Evolutionary conservation across 2,113 vertebrate species (phyloP), one percentile per base, ranked within the genome.

Genomic region (Mandrillus leucophaeus): DNA sequence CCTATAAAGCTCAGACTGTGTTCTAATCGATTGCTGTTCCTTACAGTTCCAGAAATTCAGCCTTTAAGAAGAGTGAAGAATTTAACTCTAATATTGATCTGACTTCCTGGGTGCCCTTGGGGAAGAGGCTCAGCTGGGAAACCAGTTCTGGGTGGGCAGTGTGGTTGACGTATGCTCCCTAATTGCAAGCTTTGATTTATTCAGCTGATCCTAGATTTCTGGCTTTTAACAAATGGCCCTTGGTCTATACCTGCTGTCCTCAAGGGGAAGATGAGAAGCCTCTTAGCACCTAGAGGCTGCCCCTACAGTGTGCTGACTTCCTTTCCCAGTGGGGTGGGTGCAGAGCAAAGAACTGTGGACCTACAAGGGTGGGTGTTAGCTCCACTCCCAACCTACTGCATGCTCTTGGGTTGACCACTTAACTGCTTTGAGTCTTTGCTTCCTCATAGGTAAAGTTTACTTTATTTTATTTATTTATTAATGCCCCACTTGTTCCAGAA

Each of bases 391-490:
- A 57, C 40, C 18, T 13, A 45, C 5, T 4, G 10, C 59, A 1
- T 13, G n/a, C 80, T 80, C 73, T 83, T 40, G 45, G 82, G 45
- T 73, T 72, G 89, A 35, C 52, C 90, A 88, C 78, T 88, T 90
- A 78, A 55, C 94, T 32, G 5, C 85, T 88, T 94, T 17, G 59
- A 88, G 32, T 90, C 90, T 95, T 83, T 59, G 70, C 75, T 79
- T 95, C 95, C 93, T 93, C 78, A 27, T 27, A 86, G 81, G 94
- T 95, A 97, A 94, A 96, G 97, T 95, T 97, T 92, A 97, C 94
- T 95, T 97, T 92, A 97, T 97, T 95, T 97, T 92, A 97, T 97
- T 98, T 97, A 97, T 96, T 95, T 95, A 96, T 98, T 96, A 93
- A 92, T 96, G 97, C 27, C 81, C 90, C 66, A 91, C 96, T 94